phyloP scores from a whole-genome alignment of 2,888 invertebrate genomes.

The Pinctada fucata region DNA sequence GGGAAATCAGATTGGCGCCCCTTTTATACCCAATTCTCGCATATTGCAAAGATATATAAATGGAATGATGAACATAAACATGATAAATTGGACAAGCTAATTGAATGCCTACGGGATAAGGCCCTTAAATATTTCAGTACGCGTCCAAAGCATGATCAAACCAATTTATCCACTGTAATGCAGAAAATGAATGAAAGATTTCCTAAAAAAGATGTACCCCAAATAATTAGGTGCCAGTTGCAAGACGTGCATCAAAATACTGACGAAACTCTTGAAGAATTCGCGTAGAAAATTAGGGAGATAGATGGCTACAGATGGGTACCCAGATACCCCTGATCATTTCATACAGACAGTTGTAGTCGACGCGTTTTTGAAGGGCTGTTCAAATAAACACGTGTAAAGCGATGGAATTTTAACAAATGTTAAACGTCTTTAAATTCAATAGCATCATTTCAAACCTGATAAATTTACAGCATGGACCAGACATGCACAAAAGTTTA shows the following conservation, averaged over 20 bases:
- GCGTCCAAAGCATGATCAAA: slow-evolving; percentile 5
- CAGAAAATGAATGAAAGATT: slow-evolving; percentile 25
- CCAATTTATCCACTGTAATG: background rate
- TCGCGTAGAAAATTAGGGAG: slow-evolving; percentile 11
- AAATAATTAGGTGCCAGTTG: slow-evolving; percentile 14
- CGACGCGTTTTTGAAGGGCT: slow-evolving; percentile 11
- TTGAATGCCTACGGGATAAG: background rate
- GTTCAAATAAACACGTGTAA: slow-evolving; percentile 6
- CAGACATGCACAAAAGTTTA: too few species aligned
- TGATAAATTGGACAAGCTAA: background rate
- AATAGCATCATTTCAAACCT: too few species aligned
- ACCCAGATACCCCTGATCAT: background rate
- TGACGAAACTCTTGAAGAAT: slow-evolving; percentile 17
- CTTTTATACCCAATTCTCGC: background rate
- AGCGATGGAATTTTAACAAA: too few species aligned
- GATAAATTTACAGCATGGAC: too few species aligned
- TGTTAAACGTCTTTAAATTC: too few species aligned
- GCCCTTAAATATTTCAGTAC: slow-evolving; percentile 25
- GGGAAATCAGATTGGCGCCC: background rate
- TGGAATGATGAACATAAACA: background rate
- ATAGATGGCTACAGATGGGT: slow-evolving; percentile 7
- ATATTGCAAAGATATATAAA: background rate
- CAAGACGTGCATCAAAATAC: slow-evolving; percentile 9
- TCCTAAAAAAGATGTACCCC: slow-evolving; percentile 20
- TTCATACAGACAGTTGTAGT: slow-evolving; percentile 10